Base-by-base conservation (phyloP, 1,140 invertebrate species). In the Cydia fagiglandana region DNA sequence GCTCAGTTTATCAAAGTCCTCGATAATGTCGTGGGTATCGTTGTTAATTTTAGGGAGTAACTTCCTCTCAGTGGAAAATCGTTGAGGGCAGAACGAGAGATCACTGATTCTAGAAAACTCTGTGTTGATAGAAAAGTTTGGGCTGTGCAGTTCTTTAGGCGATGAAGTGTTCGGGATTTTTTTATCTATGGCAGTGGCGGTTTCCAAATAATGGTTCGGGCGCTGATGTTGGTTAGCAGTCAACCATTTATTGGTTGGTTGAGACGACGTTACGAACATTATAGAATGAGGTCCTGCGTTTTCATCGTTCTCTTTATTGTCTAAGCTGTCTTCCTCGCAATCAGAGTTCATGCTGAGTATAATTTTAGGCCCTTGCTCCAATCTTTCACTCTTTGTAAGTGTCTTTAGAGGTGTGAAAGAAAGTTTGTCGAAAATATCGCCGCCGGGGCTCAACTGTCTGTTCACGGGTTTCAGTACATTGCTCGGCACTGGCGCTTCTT, bases 21-120 rank as follows among this genome's bases (percentile, higher is more conserved):
- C 87, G 30, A 87, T 80, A 10, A 91, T 77, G 41, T 91, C 88
- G 50, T 91, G 87, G 17, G 87, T 87, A 50, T 93, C 90, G 79
- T 87, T 88, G 75, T 89, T 86, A 4, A 87, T 74, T 84, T 87
- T 92, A 0, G 84, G 84, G 12, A 86, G 73, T 15, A 84, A 73
- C 82, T 94, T 94, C 73, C 82, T 85, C 81, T 94, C 93, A 6
- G 92, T 94, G 5, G 93, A 94, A 81, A 88, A 93, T 81, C 90
- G 85, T 84, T 89, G 89, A 3, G 93, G 92, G 70, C 89, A 88
- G 77, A 94, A 94, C 1, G 91, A 88, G 15, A 89, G 83, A 53
- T 93, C 91, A 75, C 91, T 92, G 68, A 93, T 89, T 15, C 89
- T 85, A 7, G 90, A 92, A 76, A 91, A 87, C 50, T 91, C 91